A percentile compares a stretch with the other conserved stretches of the same genome.
Conservation (phyloP, 2,797 vertebrate genomes). For the Chelon labrosus region DNA sequence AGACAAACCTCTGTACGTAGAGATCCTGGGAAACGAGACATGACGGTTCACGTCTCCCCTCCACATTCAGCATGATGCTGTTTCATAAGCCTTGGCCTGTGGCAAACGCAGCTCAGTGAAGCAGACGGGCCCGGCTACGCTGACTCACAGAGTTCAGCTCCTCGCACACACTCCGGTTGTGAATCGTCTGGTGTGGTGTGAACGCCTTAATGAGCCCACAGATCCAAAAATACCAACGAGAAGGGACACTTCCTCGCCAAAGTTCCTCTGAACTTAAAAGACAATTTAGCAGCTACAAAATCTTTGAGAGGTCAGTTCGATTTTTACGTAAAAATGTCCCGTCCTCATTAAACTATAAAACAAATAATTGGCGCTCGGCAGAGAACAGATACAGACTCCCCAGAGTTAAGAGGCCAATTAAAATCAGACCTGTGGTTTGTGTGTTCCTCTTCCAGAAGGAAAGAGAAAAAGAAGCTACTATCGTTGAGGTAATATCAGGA, state of each 20-base stretch:
- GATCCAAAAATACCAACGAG: slow-evolving; percentile 64
- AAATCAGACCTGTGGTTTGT: slow-evolving; percentile 13
- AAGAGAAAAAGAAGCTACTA: slow-evolving; percentile 8
- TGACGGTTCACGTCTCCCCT: slow-evolving; percentile 56
- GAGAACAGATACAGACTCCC: slow-evolving; percentile 20
- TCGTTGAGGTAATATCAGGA: too few species aligned
- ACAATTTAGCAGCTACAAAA: slow-evolving; percentile 16
- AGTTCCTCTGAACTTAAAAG: slow-evolving; percentile 11
- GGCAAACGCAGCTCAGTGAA: slow-evolving; percentile 61
- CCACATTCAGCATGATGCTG: slow-evolving; percentile 70
- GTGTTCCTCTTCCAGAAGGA: slow-evolving; percentile 27
- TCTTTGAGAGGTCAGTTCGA: background rate
- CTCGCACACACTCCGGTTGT: slow-evolving; percentile 17
- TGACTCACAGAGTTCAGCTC: slow-evolving; percentile 51
- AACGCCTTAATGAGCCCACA: slow-evolving; percentile 66
- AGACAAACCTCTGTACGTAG: background rate
- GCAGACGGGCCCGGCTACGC: slow-evolving; percentile 54
- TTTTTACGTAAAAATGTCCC: background rate
- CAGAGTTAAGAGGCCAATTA: slow-evolving; percentile 29
- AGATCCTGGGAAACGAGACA: slow-evolving; percentile 15
- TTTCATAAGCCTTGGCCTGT: slow-evolving; percentile 72
- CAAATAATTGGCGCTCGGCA: background rate
- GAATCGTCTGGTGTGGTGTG: slow-evolving; percentile 40
- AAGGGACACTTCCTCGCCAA: slow-evolving; percentile 53
- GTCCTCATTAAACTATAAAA: background rate